Evolutionary conservation across 1,140 invertebrate genomes (phyloP).

Genomic region (Micrasema minimum): DNA sequence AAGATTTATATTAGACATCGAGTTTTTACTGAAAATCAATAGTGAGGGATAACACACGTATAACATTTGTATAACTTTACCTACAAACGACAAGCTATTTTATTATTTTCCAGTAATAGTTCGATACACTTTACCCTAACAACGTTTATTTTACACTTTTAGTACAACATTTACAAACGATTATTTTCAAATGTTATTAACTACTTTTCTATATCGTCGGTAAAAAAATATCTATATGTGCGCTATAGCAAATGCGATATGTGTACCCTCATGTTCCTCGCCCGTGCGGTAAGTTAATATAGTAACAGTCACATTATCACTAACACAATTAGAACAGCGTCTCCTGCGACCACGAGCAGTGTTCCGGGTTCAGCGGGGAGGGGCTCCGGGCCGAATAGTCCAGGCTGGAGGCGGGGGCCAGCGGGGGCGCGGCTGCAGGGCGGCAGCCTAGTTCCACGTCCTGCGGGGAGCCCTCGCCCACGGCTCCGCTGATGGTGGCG

Average conservation of each 20-base stretch:
- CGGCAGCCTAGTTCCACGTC: constrained; percentile 51
- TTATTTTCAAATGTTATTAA: constrained; percentile 41
- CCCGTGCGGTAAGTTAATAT: constrained; percentile 46
- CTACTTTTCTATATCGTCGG: constrained; percentile 40
- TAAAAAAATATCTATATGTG: constrained; percentile 55
- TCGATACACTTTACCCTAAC: constrained; percentile 22
- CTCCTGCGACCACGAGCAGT: constrained; percentile 52
- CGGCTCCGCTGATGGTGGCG: constrained; percentile 49
- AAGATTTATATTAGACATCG: constrained; percentile 6
- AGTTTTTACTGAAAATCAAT: constrained; percentile 22
- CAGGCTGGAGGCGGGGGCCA: constrained; percentile 2
- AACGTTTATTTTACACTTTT: constrained; percentile 34
- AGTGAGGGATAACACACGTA: constrained; percentile 27
- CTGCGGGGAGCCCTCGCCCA: constrained; percentile 39
- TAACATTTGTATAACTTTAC: constrained; percentile 29
- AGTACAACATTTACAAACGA: constrained; percentile 43
- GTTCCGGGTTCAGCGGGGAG: constrained; percentile 49
- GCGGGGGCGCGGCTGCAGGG: background rate
- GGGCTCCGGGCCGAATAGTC: constrained; percentile 40
- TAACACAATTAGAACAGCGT: constrained; percentile 49
- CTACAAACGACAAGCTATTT: constrained; percentile 32
- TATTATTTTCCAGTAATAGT: constrained; percentile 4
- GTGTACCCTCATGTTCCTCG: constrained; percentile 54
- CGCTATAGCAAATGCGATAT: constrained; percentile 54
- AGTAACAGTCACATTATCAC: constrained; percentile 43